Evolutionary conservation across 2,888 invertebrate species (phyloP).

Genomic region (Trachelus troglodyta): DNA sequence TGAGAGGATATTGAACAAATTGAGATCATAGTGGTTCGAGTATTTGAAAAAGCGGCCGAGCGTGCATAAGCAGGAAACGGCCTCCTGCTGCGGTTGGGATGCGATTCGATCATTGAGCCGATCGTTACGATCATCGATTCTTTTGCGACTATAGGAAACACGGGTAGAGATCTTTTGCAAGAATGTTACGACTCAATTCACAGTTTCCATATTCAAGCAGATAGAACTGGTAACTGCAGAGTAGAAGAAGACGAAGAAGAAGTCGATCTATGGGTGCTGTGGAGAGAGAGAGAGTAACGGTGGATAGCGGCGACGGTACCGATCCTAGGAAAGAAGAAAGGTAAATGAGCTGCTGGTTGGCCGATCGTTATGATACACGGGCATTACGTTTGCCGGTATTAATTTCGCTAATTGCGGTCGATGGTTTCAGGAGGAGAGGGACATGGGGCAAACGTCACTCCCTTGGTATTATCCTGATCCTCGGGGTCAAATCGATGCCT

Average conservation of each 20-base stretch:
- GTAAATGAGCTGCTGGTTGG: background rate
- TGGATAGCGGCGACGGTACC: background rate
- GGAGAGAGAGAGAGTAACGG: background rate
- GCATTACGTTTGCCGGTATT: constrained; percentile 51
- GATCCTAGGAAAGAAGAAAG: background rate
- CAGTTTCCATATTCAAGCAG: background rate
- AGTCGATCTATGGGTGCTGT: background rate
- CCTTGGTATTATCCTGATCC: background rate
- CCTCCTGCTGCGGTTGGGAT: background rate
- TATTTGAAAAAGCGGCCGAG: background rate
- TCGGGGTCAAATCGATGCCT: background rate
- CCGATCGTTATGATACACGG: background rate
- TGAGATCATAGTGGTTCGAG: background rate
- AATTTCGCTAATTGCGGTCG: constrained; percentile 63
- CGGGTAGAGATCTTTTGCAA: background rate
- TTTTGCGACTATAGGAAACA: background rate
- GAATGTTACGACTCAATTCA: background rate
- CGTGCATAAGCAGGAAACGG: background rate
- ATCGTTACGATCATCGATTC: background rate
- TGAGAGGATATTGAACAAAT: background rate
- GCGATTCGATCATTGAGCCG: background rate
- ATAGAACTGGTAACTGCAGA: background rate
- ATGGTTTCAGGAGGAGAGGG: constrained; percentile 44
- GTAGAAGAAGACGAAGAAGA: background rate
- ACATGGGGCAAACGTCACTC: constrained; percentile 54